Base-by-base conservation (phyloP, 1,140 invertebrate species). In the Drosophila pectinifera region DNA sequence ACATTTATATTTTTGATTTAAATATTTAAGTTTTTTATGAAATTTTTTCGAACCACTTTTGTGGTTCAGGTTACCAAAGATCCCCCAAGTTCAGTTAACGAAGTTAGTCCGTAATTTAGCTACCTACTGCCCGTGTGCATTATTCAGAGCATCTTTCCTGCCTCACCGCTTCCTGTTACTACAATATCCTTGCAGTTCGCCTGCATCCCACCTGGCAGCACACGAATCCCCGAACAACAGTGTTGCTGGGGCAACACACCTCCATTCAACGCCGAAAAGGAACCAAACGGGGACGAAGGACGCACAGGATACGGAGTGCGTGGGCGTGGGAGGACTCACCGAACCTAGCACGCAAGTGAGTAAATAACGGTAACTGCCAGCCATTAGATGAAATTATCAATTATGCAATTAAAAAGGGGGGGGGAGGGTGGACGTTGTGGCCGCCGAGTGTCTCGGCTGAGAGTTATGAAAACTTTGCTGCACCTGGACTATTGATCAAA, bases 331-430 rank as follows among this genome's bases (percentile, higher is more conserved):
- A 41, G 43, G 51, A 69, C 31, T 36, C 46, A 68, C 28, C 13
- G 28, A 70, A 43, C 45, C 55, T 43, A 38, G 31, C 69, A 73
- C 67, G 67, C 55, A 73, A 73, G 69, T 73, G 46, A 73, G 69
- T 73, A 72, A 72, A 73, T 28, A 70, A 36, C 54, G 28, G 28
- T 45, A 59, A 38, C 68, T 49, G 43, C 5, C 43, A 22, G 41
- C 46, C 62, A 53, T 46, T 69, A 41, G 49, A 38, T 62, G 61
- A 57, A 59, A 42, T 72, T 73, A 73, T 73, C 45, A 59, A 51
- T 73, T 61, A 73, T 61, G 64, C 67, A 70, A 69, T 69, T 56
- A 70, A 56, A 69, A 68, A 69, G 56, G 41, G 42, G 46, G 41
- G 63, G 63, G 18, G 16, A 22, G 18, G 28, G 3, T 8, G n/a